Evolutionary conservation across 2,797 vertebrate species (phyloP), one percentile per base, ranked within the genome.

Genomic region (Leptatherina wallacei): DNA sequence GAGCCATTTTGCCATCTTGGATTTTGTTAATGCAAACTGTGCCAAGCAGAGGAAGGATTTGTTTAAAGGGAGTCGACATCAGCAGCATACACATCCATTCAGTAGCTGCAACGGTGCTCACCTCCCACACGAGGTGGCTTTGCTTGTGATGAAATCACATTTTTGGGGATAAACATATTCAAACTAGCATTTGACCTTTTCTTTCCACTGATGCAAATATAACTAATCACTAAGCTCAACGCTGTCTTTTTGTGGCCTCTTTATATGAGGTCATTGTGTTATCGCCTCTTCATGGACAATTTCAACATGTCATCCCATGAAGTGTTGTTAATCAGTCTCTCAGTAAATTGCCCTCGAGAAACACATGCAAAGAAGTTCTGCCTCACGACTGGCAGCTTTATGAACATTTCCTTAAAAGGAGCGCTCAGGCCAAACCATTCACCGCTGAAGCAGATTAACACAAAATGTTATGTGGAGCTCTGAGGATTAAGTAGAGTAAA

Each of bases 291-390:
- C 0, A 67, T 27, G 75, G 67, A 71, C 18, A 69, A 77, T 35
- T 71, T 66, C 71, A 51, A 74, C 62, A 61, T 35, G 71, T 88
- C 77, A 49, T 66, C 74, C 67, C 75, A 44, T 5, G 54, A 67
- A 29, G 63, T 29, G 77, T 80, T 29, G 77, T 80, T 85, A 78
- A 85, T 73, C 73, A 24, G 54, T 40, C 80, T 18, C 75, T 71
- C 77, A 65, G 6, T 57, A 70, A 69, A 81, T 69, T 33, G 59
- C 73, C 47, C 12, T 61, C 22, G 61, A 40, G 77, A 71, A 83
- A 71, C 54, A 42, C 38, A 83, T 81, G 81, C 86, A 89, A 88
- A 88, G 62, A 11, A 61, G 77, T 32, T 36, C 69, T 13, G 52
- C 63, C 75, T 69, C 72, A 62, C 65, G 54, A 81, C 69, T 61